Evolutionary conservation across 2,888 invertebrate species (phyloP).

Genomic region (Xanthia togata): DNA sequence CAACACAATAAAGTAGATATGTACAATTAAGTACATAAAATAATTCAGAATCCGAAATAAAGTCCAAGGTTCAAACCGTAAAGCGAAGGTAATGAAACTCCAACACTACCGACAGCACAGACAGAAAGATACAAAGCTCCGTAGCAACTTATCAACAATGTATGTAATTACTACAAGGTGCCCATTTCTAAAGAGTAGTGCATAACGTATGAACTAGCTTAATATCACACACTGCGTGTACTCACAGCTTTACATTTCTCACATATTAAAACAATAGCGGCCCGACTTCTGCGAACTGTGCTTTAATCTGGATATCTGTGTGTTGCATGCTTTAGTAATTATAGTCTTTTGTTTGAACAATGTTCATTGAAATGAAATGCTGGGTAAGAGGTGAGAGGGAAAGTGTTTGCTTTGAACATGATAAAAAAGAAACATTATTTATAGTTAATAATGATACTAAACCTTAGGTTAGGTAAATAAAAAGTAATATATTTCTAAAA

Average conservation of each 20-base stretch:
- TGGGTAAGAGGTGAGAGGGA: too few species aligned
- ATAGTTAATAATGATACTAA: too few species aligned
- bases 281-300: slow-evolving; percentile 1
- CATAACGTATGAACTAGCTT: slow-evolving; percentile 5
- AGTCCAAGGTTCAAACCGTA: not conserved
- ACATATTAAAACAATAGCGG: slow-evolving; percentile 33
- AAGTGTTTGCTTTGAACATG: not conserved
- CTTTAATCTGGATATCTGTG: slow-evolving; percentile 9
- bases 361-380: not conserved
- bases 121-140: not conserved
- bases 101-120: not conserved
- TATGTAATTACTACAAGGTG: not conserved
- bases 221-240: not conserved
- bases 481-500: not conserved
- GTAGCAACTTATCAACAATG: not conserved
- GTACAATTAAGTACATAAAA: not conserved
- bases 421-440: not conserved
- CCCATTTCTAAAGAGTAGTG: not conserved
- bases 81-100: slow-evolving; percentile 3
- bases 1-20: not conserved
- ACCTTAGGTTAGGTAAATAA: not conserved
- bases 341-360: slow-evolving; percentile 3
- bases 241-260: slow-evolving; percentile 11
- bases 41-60: not conserved
- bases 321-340: slow-evolving; percentile 6